Evolutionary conservation across 2,113 vertebrate genomes (phyloP).

Genomic region (Pristiophorus japonicus): DNA sequence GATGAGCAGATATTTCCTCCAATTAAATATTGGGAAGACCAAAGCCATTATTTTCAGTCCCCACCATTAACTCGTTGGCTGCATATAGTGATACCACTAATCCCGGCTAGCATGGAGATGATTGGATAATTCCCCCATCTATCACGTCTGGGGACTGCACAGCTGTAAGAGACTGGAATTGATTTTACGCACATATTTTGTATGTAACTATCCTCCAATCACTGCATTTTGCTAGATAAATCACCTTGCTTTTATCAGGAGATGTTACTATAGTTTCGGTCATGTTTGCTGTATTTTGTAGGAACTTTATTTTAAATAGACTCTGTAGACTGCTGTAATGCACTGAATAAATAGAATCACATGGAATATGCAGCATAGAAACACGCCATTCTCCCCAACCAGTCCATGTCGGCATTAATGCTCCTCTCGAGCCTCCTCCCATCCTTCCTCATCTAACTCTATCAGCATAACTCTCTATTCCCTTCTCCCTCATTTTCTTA

Average conservation of each 20-base stretch:
- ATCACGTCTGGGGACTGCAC: not conserved
- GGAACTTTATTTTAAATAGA: not conserved
- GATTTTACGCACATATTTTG: not conserved
- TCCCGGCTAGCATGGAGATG: not conserved
- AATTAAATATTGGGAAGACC: not conserved
- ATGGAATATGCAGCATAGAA: no score
- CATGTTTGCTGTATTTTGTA: not conserved
- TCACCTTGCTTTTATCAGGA: not conserved
- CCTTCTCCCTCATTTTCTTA: no score
- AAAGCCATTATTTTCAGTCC: not conserved
- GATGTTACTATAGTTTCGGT: not conserved
- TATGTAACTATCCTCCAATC: not conserved
- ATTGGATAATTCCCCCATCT: not conserved
- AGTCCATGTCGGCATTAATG: no score
- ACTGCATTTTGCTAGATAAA: not conserved
- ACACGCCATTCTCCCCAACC: no score
- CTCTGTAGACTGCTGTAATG: not conserved
- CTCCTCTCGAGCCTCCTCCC: no score
- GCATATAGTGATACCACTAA: not conserved
- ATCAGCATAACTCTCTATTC: no score
- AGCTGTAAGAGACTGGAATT: not conserved
- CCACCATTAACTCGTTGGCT: not conserved
- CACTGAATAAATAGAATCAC: not conserved
- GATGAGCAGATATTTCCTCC: not conserved
- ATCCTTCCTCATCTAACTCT: no score